Evolutionary conservation across 1,140 invertebrate genomes (phyloP).

Genomic region (Ephestia elutella): DNA sequence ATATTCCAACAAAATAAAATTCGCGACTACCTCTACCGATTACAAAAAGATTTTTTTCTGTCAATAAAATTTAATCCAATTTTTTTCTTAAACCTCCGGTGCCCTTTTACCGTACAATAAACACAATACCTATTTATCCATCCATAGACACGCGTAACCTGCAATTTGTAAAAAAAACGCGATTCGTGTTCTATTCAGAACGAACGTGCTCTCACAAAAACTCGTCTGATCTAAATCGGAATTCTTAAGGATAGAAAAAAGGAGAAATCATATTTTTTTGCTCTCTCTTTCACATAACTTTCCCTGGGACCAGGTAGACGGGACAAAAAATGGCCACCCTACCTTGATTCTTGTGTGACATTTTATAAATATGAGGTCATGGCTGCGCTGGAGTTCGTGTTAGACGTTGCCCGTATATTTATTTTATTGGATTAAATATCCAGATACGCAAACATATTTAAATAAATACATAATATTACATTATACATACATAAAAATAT

Average conservation of each 20-base stretch:
- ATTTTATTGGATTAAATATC: not conserved
- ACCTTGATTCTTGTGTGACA: conserved; percentile 53
- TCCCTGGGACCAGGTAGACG: conserved; percentile 60
- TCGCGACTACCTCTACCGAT: not conserved
- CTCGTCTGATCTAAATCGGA: conserved; percentile 45
- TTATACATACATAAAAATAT: too few relatives aligned
- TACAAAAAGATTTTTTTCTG: not conserved
- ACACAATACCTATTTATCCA: conserved; percentile 38
- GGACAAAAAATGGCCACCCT: conserved; percentile 37
- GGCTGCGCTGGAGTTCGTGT: conserved; percentile 14
- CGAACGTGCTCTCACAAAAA: conserved; percentile 46
- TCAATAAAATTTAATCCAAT: conserved; percentile 3
- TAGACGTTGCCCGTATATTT: not conserved
- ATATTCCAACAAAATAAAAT: not conserved
- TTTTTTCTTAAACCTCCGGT: conserved; percentile 3
- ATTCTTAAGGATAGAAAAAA: conserved; percentile 43
- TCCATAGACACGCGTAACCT: conserved; percentile 46
- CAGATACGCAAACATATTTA: not conserved
- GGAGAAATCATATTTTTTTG: conserved; percentile 45
- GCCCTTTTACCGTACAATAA: conserved; percentile 29
- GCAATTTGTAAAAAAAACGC: conserved; percentile 41
- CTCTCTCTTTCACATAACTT: conserved; percentile 60
- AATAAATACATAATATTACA: too few relatives aligned
- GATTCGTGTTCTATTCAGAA: conserved; percentile 32
- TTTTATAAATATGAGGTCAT: conserved; percentile 57